Base-by-base conservation (phyloP, 2,888 invertebrate genomes). In the Noctua pronuba region DNA sequence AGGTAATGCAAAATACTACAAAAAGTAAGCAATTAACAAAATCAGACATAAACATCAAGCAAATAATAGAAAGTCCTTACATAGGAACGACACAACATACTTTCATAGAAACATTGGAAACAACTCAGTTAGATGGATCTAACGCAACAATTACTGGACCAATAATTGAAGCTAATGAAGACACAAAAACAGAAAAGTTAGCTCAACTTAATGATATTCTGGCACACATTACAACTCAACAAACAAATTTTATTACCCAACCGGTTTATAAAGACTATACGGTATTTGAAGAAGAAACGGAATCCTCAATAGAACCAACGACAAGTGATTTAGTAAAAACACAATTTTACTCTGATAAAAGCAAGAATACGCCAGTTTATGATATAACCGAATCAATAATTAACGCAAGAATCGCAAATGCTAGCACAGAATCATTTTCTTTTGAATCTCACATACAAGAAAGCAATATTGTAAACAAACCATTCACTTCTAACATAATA, bases 241-340 rank as follows among this genome's bases (percentile, higher is more conserved):
- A n/a, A 35, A 64, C 38, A 28, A 28, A 75, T 64, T 69, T 35
- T 58, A 5, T 58, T 24, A 49, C 24, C 18, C 41, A 81, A 31
- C 10, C 28, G 24, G n/a, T n/a, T 21, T 44, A 52, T 58, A 55
- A 55, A 46, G 66, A 13, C 52, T 13, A 6, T 18, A 52, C 60
- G 13, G 35, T 49, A 55, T 35, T 49, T 44, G 7, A 62, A 41
- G 31, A 71, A 35, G 62, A 62, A 38, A 71, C 21, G 35, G 24
- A 21, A 8, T 21, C 41, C 8, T 10, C 16, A 35, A 52, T 16
- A 62, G 13, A 41, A n/a, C 21, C 66, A 31, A 73, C 31, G 8
- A 31, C 16, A 21, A 41, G 31, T 0, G n/a, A 60, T 24, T n/a
- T 31, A 5, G 8, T 44, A 28, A 69, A 52, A 44, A 58, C 13